Evolutionary conservation across 2,797 vertebrate species (phyloP).

Genomic region (Ctenochaetus hawaiiensis): DNA sequence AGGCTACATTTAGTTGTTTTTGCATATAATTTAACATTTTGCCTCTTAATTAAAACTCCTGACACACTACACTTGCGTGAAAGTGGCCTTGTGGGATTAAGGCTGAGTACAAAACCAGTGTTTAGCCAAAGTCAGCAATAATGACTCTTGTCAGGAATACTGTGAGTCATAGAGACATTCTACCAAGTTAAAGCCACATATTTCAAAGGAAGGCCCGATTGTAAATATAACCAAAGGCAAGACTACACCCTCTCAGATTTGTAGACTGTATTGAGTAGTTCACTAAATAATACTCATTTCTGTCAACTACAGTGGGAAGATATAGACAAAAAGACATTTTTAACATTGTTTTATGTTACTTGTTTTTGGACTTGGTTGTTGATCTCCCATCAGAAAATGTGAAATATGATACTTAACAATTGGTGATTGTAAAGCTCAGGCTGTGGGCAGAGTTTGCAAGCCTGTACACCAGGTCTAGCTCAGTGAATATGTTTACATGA

Average conservation of each 20-base stretch:
- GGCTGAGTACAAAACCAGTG: constrained; percentile 37
- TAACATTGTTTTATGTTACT: not conserved
- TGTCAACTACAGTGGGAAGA: not conserved
- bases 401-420: constrained; percentile 10
- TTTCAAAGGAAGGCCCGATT: constrained; percentile 54
- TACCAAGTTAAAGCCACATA: constrained; percentile 46
- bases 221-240: constrained; percentile 36
- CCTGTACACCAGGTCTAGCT: constrained; percentile 26
- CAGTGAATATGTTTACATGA: constrained; percentile 10
- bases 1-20: constrained; percentile 10
- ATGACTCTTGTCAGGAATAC: constrained; percentile 62
- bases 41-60: constrained; percentile 43
- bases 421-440: constrained; percentile 17
- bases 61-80: constrained; percentile 38
- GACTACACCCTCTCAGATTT: constrained; percentile 37
- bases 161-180: constrained; percentile 51
- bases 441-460: not conserved
- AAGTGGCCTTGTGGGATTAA: constrained; percentile 48
- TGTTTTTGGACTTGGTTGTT: not conserved
- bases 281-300: constrained; percentile 11
- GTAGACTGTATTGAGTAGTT: constrained; percentile 13
- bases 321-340: constrained; percentile 12
- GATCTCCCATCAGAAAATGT: not conserved
- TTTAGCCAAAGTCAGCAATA: constrained; percentile 48
- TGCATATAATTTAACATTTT: constrained; percentile 22